A percentile compares a stretch with the other conserved stretches of the same genome.
These are phyloP conservation scores for Xanthia icteritia DNA, from an alignment of 2,888 invertebrate species.

Conservation along the genomic window DNA sequence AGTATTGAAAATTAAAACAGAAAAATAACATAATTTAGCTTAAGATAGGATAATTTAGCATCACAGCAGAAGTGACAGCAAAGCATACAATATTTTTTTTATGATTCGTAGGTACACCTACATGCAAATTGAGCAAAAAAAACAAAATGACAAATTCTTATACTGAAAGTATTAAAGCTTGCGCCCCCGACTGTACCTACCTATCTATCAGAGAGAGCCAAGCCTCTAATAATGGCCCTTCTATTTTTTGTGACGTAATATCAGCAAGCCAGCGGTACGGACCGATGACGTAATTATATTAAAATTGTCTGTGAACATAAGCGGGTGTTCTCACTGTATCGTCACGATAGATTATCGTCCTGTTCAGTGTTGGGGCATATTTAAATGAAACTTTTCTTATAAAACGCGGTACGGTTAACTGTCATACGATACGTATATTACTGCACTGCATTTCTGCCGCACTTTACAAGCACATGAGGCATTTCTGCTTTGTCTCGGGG, in stretches of 20 bases:
- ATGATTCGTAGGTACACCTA: neutral
- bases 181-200: constrained; percentile 60
- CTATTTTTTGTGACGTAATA: constrained; percentile 69
- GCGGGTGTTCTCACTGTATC: constrained; percentile 16
- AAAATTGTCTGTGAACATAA: constrained; percentile 57
- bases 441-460: too few species aligned
- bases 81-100: neutral
- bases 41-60: neutral
- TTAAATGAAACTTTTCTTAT: neutral
- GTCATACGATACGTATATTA: neutral
- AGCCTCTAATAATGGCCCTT: constrained; percentile 68
- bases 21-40: too few species aligned
- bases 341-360: neutral
- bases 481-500: neutral
- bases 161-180: constrained; percentile 42
- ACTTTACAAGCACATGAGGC: neutral
- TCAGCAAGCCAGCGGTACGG: constrained; percentile 57
- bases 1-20: too few species aligned
- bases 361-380: neutral
- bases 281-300: constrained; percentile 67
- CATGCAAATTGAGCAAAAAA: too few species aligned
- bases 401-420: neutral
- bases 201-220: constrained; percentile 67
- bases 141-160: neutral
- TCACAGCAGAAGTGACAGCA: neutral